phyloP scores from a whole-genome alignment of 2,797 vertebrate species.

The Rhincodon typus region DNA sequence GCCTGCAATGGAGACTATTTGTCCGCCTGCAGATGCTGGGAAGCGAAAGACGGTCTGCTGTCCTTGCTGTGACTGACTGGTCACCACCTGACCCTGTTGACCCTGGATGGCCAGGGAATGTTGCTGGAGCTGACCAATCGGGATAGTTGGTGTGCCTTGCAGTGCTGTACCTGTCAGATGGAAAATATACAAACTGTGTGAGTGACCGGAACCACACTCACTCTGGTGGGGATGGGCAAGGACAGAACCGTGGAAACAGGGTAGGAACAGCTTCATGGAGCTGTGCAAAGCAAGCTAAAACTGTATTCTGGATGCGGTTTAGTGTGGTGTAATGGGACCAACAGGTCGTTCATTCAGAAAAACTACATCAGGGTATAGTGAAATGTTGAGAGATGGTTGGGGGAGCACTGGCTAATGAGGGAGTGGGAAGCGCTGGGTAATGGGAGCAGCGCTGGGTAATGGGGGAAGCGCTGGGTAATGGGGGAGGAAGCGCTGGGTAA shows the following conservation, averaged over 20 bases:
- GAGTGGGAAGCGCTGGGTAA: no score
- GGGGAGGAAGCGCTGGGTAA: no score
- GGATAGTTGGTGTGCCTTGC: conserved; percentile 66
- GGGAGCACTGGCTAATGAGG: no score
- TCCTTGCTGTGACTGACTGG: conserved; percentile 56
- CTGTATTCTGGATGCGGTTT: no score
- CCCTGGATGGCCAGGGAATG: conserved; percentile 66
- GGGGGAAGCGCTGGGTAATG: no score
- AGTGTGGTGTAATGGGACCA: no score
- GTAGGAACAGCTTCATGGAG: background rate
- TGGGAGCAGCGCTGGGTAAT: no score
- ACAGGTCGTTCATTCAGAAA: no score
- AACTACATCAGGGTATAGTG: no score
- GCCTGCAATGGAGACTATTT: conserved; percentile 67
- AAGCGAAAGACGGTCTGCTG: conserved; percentile 72
- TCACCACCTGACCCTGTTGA: conserved; percentile 59
- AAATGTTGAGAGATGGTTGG: no score
- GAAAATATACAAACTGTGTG: background rate
- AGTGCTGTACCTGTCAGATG: conserved; percentile 63
- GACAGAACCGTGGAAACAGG: no score
- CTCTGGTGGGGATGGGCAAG: background rate
- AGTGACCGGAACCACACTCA: background rate
- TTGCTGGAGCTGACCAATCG: conserved; percentile 69
- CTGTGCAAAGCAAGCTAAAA: background rate
- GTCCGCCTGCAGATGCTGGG: conserved; percentile 56